These are phyloP conservation scores for Dallia pectoralis DNA, from an alignment of 2,797 vertebrate genomes.

Conservation along the genomic window DNA sequence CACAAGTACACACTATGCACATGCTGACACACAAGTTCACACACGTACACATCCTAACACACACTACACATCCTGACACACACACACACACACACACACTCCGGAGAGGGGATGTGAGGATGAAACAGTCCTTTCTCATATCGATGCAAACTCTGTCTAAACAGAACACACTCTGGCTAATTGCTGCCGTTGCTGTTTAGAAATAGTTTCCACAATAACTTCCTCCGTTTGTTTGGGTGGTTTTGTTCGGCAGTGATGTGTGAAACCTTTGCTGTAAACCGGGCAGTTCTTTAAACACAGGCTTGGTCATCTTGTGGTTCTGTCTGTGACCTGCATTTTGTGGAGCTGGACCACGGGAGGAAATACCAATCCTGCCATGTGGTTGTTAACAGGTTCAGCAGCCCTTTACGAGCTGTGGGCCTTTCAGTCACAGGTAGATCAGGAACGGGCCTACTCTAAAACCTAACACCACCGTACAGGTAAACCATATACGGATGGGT, in stretches of 20 bases:
- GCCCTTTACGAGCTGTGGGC: conserved; percentile 32
- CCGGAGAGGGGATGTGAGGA: conserved; percentile 25
- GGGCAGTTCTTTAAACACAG: too few species aligned
- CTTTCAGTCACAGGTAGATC: conserved; percentile 42
- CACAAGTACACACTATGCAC: conserved; percentile 5
- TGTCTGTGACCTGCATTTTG: conserved; percentile 30
- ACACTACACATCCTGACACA: too few species aligned
- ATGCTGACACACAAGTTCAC: conserved; percentile 52
- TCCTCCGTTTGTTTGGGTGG: conserved; percentile 17
- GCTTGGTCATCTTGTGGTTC: background rate
- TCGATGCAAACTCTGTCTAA: conserved; percentile 23
- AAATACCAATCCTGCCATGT: conserved; percentile 23
- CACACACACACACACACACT: conserved; percentile 8
- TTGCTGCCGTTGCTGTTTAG: conserved; percentile 17
- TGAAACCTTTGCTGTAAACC: conserved; percentile 28
- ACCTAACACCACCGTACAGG: conserved; percentile 27
- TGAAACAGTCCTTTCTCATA: conserved; percentile 19
- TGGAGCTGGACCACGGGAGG: conserved; percentile 32
- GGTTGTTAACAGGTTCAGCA: conserved; percentile 30
- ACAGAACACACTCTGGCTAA: conserved; percentile 19
- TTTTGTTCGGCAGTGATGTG: conserved; percentile 26
- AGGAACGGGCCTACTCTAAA: conserved; percentile 24
- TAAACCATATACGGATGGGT: conserved; percentile 29
- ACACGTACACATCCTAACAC: too few species aligned
- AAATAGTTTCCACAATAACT: conserved; percentile 32